Conservation (phyloP, 1,140 invertebrate species). For the Cyrtorhinus lividipennis region DNA sequence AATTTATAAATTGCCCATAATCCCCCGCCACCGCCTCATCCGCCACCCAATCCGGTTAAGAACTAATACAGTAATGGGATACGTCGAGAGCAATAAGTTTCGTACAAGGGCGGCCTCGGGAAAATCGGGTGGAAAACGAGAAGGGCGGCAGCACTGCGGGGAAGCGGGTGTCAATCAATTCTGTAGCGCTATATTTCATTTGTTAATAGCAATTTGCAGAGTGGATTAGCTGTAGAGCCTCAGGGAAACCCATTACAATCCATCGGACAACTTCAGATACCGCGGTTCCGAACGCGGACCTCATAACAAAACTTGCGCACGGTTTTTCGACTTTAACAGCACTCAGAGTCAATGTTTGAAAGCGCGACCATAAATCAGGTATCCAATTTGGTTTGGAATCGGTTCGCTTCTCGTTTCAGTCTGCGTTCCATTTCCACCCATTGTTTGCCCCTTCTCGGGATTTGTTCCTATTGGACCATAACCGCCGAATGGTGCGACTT, state of each 20-base stretch:
- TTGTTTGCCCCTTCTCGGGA: too few species aligned
- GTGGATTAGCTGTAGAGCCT: too few species aligned
- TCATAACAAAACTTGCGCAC: background rate
- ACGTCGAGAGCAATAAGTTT: background rate
- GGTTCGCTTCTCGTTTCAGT: background rate
- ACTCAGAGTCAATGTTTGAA: background rate
- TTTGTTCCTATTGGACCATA: too few species aligned
- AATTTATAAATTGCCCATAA: slow-evolving; percentile 7
- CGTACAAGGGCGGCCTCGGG: background rate
- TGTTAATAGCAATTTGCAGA: background rate
- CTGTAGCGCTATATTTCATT: background rate
- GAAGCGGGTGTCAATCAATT: background rate
- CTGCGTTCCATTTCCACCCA: background rate
- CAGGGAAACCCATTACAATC: too few species aligned
- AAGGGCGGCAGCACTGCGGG: background rate
- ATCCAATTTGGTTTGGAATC: background rate
- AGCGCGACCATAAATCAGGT: background rate
- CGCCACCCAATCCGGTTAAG: background rate
- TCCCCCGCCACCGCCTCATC: background rate
- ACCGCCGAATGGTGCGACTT: too few species aligned
- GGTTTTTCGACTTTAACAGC: background rate
- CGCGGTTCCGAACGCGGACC: too few species aligned
- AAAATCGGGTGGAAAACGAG: background rate
- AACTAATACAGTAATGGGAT: slow-evolving; percentile 8
- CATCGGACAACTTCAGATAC: too few species aligned